phyloP scores from a whole-genome alignment of 2,888 invertebrate genomes.

The Nemurella pictetii region DNA sequence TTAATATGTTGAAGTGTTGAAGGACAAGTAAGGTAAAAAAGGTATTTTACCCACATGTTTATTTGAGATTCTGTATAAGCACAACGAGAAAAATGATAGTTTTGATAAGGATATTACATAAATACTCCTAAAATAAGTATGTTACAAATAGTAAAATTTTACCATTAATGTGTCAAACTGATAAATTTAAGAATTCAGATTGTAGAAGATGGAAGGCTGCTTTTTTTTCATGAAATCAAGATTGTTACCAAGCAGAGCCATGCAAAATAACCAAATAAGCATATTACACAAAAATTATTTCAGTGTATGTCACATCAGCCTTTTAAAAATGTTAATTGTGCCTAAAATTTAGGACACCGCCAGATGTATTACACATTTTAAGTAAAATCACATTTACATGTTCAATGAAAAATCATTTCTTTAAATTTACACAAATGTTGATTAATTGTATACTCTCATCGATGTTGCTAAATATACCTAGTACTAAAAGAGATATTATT shows the following conservation, averaged over 20 bases:
- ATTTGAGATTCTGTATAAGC: conserved; percentile 33
- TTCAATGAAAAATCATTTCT: not conserved
- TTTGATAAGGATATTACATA: conserved; percentile 30
- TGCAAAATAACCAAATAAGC: not conserved
- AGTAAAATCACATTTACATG: not conserved
- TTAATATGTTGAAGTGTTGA: not conserved
- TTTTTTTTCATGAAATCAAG: not conserved
- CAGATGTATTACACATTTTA: too few relatives aligned
- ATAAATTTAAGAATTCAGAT: not conserved
- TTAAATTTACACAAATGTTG: too few relatives aligned
- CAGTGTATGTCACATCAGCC: not conserved
- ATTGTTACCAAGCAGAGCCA: not conserved
- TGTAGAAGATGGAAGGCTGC: not conserved
- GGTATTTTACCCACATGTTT: conserved; percentile 22
- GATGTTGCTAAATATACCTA: too few relatives aligned
- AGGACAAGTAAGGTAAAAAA: not conserved
- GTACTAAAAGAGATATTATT: not conserved
- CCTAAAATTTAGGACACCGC: not conserved
- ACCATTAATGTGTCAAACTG: too few relatives aligned
- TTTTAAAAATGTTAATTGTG: not conserved
- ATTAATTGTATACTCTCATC: not conserved
- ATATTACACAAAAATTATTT: not conserved
- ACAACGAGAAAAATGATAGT: conserved; percentile 31
- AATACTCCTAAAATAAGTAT: not conserved
- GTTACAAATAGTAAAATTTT: not conserved